Conservation (phyloP, 23 tunicate species). For the Styela clava region DNA sequence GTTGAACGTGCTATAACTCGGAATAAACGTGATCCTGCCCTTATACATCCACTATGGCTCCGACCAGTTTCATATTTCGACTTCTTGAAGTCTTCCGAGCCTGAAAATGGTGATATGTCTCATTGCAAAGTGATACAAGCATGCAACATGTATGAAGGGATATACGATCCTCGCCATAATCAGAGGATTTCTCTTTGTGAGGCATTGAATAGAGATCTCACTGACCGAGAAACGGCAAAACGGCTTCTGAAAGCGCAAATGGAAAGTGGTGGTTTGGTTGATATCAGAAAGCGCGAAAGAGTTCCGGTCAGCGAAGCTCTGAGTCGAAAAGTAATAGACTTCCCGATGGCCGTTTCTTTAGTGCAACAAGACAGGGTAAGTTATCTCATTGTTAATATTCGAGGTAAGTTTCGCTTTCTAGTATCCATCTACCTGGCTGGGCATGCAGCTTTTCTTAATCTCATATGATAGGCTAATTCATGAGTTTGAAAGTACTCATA, state of each 20-base stretch:
- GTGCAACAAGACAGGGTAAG: slow-evolving; percentile 28
- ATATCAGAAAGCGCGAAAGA: slow-evolving; percentile 1
- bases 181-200: slow-evolving; percentile 15
- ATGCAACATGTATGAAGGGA: slow-evolving; percentile 27
- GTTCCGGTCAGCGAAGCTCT: slow-evolving; percentile 27
- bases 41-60: slow-evolving; percentile 24
- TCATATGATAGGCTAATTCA: no score
- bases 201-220: slow-evolving; percentile 14
- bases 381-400: background rate
- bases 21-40: background rate
- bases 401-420: background rate
- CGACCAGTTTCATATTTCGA: slow-evolving; percentile 36
- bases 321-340: slow-evolving; percentile 17
- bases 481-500: no score
- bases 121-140: slow-evolving; percentile 20
- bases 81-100: slow-evolving; percentile 9
- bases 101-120: slow-evolving; percentile 10
- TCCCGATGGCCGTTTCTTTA: slow-evolving; percentile 30
- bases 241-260: slow-evolving; percentile 34
- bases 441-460: background rate
- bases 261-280: slow-evolving; percentile 28
- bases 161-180: slow-evolving; percentile 26
- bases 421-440: background rate
- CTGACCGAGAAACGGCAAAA: slow-evolving; percentile 15
- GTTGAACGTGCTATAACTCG: slow-evolving; percentile 16